phyloP scores from a whole-genome alignment of 2,113 vertebrate species.

The Garra rufa region DNA sequence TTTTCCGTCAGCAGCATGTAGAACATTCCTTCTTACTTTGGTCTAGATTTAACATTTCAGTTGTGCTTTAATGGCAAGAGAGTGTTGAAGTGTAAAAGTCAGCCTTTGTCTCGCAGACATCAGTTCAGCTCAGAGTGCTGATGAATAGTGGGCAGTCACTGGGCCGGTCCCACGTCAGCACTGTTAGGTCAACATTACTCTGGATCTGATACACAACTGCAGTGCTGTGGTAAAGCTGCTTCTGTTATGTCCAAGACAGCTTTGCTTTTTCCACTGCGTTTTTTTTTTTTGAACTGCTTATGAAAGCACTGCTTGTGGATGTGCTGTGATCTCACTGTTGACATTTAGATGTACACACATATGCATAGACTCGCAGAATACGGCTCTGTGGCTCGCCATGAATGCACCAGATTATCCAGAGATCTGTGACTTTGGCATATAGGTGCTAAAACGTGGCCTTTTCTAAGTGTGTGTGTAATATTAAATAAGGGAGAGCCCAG shows the following conservation, averaged over 20 bases:
- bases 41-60: not conserved
- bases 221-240: constrained; percentile 62
- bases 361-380: constrained; percentile 58
- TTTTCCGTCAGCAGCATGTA: not conserved
- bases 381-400: constrained; percentile 67
- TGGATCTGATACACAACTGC: constrained; percentile 62
- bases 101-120: constrained; percentile 8
- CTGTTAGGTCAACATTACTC: constrained; percentile 69
- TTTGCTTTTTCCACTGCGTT: constrained; percentile 63
- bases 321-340: constrained; percentile 64
- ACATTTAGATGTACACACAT: constrained; percentile 65
- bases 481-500: constrained; percentile 60
- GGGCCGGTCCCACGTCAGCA: constrained; percentile 67
- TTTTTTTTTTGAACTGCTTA: constrained; percentile 56
- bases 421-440: constrained; percentile 43
- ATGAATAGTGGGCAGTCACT: constrained; percentile 49
- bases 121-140: constrained; percentile 8
- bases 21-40: not conserved
- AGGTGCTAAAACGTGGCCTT: constrained; percentile 23
- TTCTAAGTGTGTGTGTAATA: constrained; percentile 55
- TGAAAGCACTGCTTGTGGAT: constrained; percentile 77
- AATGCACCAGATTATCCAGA: constrained; percentile 69
- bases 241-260: constrained; percentile 61
- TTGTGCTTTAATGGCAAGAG: not conserved
- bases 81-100: constrained; percentile 12